Evolutionary conservation across 2,797 vertebrate species (phyloP), one percentile per base, ranked within the genome.

Genomic region (Phoebastria nigripes): DNA sequence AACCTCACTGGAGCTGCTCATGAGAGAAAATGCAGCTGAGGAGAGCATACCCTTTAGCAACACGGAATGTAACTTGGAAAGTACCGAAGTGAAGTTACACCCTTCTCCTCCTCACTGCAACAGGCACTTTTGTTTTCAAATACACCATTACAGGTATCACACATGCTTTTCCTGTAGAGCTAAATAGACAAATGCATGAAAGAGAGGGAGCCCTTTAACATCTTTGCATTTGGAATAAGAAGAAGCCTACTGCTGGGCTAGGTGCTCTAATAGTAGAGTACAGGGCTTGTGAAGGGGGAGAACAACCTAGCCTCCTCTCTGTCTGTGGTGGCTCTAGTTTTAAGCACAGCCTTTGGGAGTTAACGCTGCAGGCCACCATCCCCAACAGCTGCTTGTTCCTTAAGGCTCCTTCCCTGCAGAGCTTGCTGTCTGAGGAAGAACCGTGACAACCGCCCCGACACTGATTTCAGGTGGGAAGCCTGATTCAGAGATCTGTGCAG

Each of bases 381-480:
- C 24, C 33, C 37, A 82, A 35, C 6, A 35, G 15, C 17, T 69
- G 18, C 22, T n/a, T 41, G 11, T 73, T 79, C 51, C 39, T 85
- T 79, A 41, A 39, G 26, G 25, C 21, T 88, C 10, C 41, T 78
- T 81, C 63, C 11, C 31, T 5, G 5, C 24, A 81, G 54, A 82
- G 10, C 33, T 86, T 77, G 29, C 33, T 74, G 31, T 12, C 42
- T 77, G 39, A 46, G 11, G n/a, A 82, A 77, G 16, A 26, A 42
- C 42, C 0, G 0, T 1, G 5, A 56, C 37, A 47, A 18, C 24
- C 1, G 5, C 29, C 3, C 19, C 12, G 42, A 65, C 4, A 9
- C 16, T 37, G 55, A 47, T 85, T 82, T 92, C 59, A 28, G 59
- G 51, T 51, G 37, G 47, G 56, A 93, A 93, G 47, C 39, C 59